A percentile compares a stretch with the other conserved stretches of the same genome.
Conservation (phyloP, 2,797 vertebrate species). For the Myripristis jacobus region DNA sequence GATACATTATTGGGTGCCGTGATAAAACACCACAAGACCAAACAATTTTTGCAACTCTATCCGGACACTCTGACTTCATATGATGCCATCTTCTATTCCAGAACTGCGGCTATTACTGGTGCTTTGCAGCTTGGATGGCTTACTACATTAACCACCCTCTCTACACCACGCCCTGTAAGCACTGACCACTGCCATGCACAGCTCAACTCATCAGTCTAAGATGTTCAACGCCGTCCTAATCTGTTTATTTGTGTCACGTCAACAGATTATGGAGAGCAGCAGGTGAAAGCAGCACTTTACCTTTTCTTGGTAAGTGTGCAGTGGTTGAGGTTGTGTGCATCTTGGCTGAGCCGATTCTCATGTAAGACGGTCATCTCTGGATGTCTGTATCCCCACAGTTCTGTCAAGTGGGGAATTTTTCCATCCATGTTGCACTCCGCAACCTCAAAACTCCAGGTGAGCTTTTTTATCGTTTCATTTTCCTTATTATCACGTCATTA, state of each 20-base stretch:
- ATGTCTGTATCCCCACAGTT: slow-evolving; percentile 80
- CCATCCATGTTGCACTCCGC: slow-evolving; percentile 91
- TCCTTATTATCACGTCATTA: not conserved
- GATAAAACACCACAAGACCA: not conserved
- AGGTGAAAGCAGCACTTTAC: slow-evolving; percentile 89
- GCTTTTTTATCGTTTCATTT: not conserved
- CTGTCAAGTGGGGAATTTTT: slow-evolving; percentile 94
- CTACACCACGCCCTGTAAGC: slow-evolving; percentile 93
- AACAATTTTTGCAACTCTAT: slow-evolving; percentile 3
- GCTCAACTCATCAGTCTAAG: slow-evolving; percentile 28
- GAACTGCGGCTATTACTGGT: slow-evolving; percentile 98
- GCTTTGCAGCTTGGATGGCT: slow-evolving; percentile 95
- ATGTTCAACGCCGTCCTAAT: slow-evolving; percentile 18
- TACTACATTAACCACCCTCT: slow-evolving; percentile 98
- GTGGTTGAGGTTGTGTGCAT: not conserved
- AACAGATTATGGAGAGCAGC: slow-evolving; percentile 89
- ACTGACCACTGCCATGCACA: slow-evolving; percentile 23
- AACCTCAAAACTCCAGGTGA: slow-evolving; percentile 89
- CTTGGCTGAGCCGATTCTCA: not conserved
- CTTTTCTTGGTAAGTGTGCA: slow-evolving; percentile 88
- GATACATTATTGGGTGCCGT: not conserved
- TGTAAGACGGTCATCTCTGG: not conserved
- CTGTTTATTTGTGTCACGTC: slow-evolving; percentile 40
- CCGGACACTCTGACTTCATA: slow-evolving; percentile 52
- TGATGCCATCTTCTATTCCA: slow-evolving; percentile 74